phyloP scores from a whole-genome alignment of 2,888 invertebrate species.

The Sisyra terminalis region DNA sequence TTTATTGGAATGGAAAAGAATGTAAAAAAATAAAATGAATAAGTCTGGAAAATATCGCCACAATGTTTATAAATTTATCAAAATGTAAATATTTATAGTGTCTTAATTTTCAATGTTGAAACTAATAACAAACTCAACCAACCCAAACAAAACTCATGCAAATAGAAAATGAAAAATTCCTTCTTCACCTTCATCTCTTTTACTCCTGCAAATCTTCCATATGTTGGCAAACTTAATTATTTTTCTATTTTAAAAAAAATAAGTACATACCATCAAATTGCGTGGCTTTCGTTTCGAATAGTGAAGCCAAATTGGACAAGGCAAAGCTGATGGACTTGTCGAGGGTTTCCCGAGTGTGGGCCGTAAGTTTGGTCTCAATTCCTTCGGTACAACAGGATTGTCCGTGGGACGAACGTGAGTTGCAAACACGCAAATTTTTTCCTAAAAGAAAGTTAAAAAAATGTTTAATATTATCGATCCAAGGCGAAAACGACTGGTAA shows the following conservation, averaged over 20 bases:
- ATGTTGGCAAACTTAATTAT: neutral
- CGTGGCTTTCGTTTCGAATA: slow-evolving; percentile 57
- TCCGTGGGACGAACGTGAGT: slow-evolving; percentile 23
- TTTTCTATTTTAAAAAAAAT: no score
- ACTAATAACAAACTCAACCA: neutral
- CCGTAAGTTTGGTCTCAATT: slow-evolving; percentile 52
- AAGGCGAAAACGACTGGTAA: no score
- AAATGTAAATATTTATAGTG: no score
- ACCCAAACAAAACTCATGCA: neutral
- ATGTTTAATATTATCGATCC: no score
- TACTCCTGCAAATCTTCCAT: neutral
- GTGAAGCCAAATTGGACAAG: slow-evolving; percentile 54
- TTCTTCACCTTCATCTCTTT: neutral
- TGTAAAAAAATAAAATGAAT: no score
- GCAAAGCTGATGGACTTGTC: slow-evolving; percentile 59
- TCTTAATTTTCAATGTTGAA: no score
- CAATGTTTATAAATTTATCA: no score
- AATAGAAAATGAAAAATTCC: neutral
- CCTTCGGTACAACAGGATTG: slow-evolving; percentile 48
- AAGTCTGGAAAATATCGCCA: no score
- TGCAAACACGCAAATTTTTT: neutral
- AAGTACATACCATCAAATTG: slow-evolving; percentile 85
- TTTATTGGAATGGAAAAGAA: no score
- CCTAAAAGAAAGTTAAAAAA: no score
- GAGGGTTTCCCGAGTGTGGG: slow-evolving; percentile 53